Evolutionary conservation across 2,888 invertebrate species (phyloP), one percentile per base, ranked within the genome.

Genomic region (Machimus rusticus): DNA sequence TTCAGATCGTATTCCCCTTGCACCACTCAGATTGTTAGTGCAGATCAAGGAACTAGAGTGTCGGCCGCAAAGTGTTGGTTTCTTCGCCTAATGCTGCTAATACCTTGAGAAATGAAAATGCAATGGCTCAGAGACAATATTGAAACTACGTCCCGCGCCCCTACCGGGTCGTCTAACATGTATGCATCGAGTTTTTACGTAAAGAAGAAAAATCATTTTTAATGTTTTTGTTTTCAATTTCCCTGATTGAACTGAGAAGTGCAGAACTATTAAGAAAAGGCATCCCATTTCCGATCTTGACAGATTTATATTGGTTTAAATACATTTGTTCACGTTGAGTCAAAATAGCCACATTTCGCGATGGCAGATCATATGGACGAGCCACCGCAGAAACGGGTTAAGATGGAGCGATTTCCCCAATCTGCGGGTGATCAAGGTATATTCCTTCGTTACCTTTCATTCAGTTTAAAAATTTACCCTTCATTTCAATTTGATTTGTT

Each of bases 361-460:
- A 98, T 98, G 98, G 97, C 97, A 94, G 98, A 98, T 95, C 97
- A 97, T 94, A 95, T 97, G 94, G 97, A 97, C 94, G 98, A 98
- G 94, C 98, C 98, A 95, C 98, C 98, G 93, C 97, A 96, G 93
- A 98, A 98, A 96, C 96, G 98, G 95, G 96, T 96, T 93, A 98
- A 98, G 94, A 96, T 98, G 90, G 89, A 90, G 74, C 88, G 89
- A 66, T 89, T 89, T 88, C 89, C 88, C 43, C 89, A 88, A 88
- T 88, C 89, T 82, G 88, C 89, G 87, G 89, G 89, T 90, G 89
- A 88, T 51, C 88, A 87, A 88, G 88, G 88, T 88, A 88, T 84
- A 19, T 23, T 23, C 31, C n/a, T 39, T 8, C 2, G 66, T 39
- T 39, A 28, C 39, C 14, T 86, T 16, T 37, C 23, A 51, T 86